Conservation (phyloP, 2,797 vertebrate genomes). For the Pangasius djambal region DNA sequence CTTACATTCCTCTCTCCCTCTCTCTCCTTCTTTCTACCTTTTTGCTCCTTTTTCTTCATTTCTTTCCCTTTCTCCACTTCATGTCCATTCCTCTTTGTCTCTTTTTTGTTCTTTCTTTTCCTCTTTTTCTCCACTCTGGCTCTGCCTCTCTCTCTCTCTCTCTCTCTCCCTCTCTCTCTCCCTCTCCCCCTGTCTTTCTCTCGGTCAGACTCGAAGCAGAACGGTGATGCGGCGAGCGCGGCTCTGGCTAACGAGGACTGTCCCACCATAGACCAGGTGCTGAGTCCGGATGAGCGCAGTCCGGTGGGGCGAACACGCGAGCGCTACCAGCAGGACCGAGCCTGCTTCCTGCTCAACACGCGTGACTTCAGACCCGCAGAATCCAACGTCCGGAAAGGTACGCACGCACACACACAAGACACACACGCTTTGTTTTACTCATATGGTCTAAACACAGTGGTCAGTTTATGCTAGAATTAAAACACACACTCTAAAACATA, state of each 20-base stretch:
- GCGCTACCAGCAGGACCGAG: conserved; percentile 88
- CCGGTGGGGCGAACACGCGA: conserved; percentile 80
- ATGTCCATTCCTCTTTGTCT: background rate
- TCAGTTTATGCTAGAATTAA: background rate
- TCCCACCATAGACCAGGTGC: conserved; percentile 91
- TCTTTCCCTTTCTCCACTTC: background rate
- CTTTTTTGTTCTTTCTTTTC: background rate
- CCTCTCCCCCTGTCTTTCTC: background rate
- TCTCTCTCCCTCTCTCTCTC: background rate
- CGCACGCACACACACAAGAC: conserved; percentile 31
- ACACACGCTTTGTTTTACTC: conserved; percentile 37
- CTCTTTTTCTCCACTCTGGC: background rate
- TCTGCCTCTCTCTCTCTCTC: background rate
- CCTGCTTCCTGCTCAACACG: conserved; percentile 92
- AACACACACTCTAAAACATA: background rate
- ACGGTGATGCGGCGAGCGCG: conserved; percentile 88
- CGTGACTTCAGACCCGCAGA: conserved; percentile 89
- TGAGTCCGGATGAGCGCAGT: conserved; percentile 89
- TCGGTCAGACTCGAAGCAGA: conserved; percentile 87
- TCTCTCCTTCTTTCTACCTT: no score
- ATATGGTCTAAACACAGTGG: background rate
- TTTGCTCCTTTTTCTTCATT: background rate
- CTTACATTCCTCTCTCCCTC: background rate
- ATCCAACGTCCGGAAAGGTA: conserved; percentile 94
- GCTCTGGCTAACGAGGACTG: conserved; percentile 92